These are phyloP conservation scores for Fundulus diaphanus DNA, from an alignment of 2,797 vertebrate species.

Conservation along the genomic window DNA sequence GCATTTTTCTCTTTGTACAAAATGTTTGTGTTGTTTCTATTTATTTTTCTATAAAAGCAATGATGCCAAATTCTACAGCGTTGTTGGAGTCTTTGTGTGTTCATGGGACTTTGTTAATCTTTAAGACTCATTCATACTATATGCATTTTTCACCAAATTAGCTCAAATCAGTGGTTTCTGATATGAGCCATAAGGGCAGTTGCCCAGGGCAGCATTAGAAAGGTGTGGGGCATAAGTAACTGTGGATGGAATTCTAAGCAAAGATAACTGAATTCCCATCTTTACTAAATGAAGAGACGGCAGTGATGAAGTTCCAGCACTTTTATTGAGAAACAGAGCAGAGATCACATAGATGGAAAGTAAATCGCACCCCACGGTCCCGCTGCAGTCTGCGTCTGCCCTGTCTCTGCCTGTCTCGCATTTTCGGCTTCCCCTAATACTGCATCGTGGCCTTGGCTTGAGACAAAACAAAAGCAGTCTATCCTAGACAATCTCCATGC, in stretches of 20 bases:
- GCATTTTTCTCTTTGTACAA: conserved; percentile 63
- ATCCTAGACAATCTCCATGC: too few species aligned
- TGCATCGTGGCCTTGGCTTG: too few species aligned
- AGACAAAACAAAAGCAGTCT: too few species aligned
- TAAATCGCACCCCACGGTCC: too few species aligned
- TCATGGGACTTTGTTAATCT: background rate
- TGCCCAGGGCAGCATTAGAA: background rate
- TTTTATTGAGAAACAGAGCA: too few species aligned
- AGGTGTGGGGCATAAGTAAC: background rate
- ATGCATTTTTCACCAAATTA: background rate
- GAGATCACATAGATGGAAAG: background rate
- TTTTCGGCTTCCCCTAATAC: too few species aligned
- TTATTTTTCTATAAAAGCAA: conserved; percentile 81
- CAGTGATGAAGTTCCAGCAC: too few species aligned
- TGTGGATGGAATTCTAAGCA: too few species aligned
- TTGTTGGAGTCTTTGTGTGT: background rate
- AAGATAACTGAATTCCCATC: too few species aligned
- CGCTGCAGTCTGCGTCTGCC: too few species aligned
- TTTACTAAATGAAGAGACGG: too few species aligned
- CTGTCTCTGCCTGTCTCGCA: too few species aligned
- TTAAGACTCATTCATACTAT: background rate
- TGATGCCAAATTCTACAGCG: conserved; percentile 21
- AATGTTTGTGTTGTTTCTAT: conserved; percentile 71
- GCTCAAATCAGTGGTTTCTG: background rate
- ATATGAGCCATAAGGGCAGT: background rate